A percentile compares a stretch with the other conserved stretches of the same genome.
phyloP scores from a whole-genome alignment of 2,113 vertebrate genomes.

The Lycocorax pyrrhopterus region DNA sequence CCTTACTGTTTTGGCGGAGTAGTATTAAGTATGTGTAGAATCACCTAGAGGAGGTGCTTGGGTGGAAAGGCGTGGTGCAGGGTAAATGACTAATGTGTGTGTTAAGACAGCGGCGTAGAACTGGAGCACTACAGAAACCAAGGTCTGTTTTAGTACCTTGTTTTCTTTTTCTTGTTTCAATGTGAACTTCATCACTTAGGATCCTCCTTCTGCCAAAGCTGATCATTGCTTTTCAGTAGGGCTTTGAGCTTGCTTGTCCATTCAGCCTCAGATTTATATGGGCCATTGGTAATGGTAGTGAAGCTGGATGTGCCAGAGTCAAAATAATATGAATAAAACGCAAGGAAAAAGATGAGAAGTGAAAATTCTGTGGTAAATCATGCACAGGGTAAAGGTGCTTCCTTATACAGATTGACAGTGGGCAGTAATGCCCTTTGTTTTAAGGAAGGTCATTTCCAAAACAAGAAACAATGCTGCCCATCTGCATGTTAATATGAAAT shows the following conservation, averaged over 20 bases:
- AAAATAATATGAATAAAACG: neutral
- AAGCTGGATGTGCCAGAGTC: neutral
- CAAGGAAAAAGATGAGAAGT: neutral
- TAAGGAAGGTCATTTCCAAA: neutral
- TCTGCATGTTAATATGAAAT: neutral
- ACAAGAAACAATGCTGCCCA: neutral
- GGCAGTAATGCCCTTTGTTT: neutral
- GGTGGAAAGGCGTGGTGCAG: neutral
- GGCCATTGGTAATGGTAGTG: neutral
- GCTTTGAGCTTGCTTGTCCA: neutral
- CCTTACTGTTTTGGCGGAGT: neutral
- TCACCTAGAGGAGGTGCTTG: neutral
- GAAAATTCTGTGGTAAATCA: neutral
- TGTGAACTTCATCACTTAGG: neutral
- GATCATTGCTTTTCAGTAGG: neutral
- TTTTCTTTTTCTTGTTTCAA: neutral
- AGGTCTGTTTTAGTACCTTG: neutral
- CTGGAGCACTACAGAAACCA: neutral
- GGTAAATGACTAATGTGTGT: neutral
- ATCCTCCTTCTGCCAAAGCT: neutral
- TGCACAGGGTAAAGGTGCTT: neutral
- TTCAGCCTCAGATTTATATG: neutral
- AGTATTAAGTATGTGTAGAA: neutral
- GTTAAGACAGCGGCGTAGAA: neutral
- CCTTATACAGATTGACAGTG: neutral